These are phyloP conservation scores for Morone saxatilis DNA, from an alignment of 2,113 vertebrate species.

Conservation along the genomic window DNA sequence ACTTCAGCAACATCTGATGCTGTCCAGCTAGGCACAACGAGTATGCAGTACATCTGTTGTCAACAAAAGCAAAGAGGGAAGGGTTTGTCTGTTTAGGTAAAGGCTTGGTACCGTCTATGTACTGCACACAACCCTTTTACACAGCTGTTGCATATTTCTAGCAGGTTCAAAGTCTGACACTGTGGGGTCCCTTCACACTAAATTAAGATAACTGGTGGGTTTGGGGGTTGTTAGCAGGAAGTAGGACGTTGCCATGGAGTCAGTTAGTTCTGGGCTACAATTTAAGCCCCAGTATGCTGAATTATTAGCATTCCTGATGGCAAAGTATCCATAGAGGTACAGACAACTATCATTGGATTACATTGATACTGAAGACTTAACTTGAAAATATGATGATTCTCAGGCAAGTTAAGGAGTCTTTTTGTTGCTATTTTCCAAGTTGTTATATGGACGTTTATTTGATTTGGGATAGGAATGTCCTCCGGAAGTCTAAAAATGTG, in stretches of 20 bases:
- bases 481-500: background rate
- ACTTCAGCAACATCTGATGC: constrained; percentile 5
- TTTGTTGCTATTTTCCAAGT: too few relatives aligned
- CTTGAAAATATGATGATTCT: too few relatives aligned
- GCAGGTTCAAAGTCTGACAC: background rate
- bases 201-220: too few relatives aligned
- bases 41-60: too few relatives aligned
- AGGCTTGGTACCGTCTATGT: background rate
- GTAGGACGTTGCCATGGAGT: background rate
- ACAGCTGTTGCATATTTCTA: too few relatives aligned
- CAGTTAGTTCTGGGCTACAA: too few relatives aligned
- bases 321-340: background rate
- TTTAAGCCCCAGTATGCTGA: background rate
- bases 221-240: background rate
- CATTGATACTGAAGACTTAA: background rate
- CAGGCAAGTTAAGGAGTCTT: too few relatives aligned
- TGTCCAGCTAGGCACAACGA: background rate
- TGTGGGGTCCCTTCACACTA: background rate
- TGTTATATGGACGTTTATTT: background rate
- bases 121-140: too few relatives aligned
- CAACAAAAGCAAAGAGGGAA: too few relatives aligned
- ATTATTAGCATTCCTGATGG: background rate
- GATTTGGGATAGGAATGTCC: background rate
- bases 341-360: background rate
- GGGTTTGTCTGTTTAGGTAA: too few relatives aligned